Conservation (phyloP, 2,113 vertebrate species). For the Cyanocitta stelleri region DNA sequence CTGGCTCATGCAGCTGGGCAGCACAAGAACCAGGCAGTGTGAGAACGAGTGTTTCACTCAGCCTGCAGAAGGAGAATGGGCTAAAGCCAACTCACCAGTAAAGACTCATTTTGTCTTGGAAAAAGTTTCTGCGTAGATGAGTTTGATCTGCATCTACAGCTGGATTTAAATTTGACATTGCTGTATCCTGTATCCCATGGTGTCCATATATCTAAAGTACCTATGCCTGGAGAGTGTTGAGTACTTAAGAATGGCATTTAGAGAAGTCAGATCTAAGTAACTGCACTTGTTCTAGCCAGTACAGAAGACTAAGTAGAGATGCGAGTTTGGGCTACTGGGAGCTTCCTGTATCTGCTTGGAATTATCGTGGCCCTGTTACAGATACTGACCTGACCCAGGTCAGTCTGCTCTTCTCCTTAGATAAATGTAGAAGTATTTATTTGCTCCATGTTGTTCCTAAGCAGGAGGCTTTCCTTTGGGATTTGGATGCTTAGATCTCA, state of each 20-base stretch:
- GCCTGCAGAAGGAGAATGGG: not conserved
- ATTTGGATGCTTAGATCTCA: not conserved
- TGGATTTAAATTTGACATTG: not conserved
- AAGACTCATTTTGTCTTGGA: not conserved
- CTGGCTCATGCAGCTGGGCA: not conserved
- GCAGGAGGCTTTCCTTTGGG: not conserved
- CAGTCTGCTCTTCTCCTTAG: not conserved
- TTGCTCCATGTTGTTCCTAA: not conserved
- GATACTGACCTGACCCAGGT: not conserved
- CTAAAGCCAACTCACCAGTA: not conserved
- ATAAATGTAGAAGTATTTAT: not conserved
- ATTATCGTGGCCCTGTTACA: not conserved
- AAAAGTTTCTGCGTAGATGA: not conserved
- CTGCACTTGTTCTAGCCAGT: not conserved
- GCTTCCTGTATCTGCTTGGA: not conserved
- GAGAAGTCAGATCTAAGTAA: not conserved
- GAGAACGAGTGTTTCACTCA: not conserved
- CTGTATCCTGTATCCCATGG: not conserved
- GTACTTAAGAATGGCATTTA: not conserved
- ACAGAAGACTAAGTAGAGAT: not conserved
- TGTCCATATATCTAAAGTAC: not conserved
- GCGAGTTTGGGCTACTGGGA: not conserved
- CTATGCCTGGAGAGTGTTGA: not conserved
- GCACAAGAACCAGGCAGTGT: not conserved
- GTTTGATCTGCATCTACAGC: not conserved